Percentiles rank a stretch among this genome's conserved stretches.
phyloP scores from a whole-genome alignment of 1,140 invertebrate genomes.

The Aleiodes sp. region DNA sequence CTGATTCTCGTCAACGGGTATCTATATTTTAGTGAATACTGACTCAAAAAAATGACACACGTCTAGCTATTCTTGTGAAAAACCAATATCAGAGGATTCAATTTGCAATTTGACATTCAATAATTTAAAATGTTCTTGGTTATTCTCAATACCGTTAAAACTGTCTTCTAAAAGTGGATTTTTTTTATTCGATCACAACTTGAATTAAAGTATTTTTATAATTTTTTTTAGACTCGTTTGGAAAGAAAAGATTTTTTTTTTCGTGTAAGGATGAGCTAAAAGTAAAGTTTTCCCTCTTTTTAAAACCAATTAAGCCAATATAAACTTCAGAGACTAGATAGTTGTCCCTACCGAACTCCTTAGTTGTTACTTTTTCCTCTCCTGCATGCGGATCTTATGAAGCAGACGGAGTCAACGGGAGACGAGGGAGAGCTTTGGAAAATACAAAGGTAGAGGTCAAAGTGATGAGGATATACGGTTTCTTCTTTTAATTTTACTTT shows the following conservation, averaged over 20 bases:
- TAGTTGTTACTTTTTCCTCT: not conserved
- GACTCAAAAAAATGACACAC: too few relatives aligned
- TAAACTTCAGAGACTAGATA: constrained; percentile 15
- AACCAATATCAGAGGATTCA: too few relatives aligned
- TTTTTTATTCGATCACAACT: not conserved
- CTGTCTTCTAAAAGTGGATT: not conserved
- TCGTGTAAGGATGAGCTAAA: not conserved
- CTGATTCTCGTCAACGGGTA: too few relatives aligned
- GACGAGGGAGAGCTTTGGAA: not conserved
- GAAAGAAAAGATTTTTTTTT: constrained; percentile 5
- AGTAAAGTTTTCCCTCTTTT: constrained; percentile 21
- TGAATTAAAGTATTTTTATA: not conserved
- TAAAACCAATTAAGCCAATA: constrained; percentile 30
- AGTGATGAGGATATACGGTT: not conserved
- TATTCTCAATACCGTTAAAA: too few relatives aligned
- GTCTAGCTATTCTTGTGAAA: too few relatives aligned
- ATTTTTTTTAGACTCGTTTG: not conserved
- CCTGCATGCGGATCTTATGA: not conserved
- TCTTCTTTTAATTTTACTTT: too few relatives aligned
- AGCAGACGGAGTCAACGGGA: not conserved
- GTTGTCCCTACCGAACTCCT: too few relatives aligned
- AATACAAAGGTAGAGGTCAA: constrained; percentile 10
- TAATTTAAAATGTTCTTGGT: too few relatives aligned
- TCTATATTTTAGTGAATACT: too few relatives aligned
- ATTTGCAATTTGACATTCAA: too few relatives aligned